Conservation (phyloP, 2,888 invertebrate species). For the Dinocampus coccinellae region DNA sequence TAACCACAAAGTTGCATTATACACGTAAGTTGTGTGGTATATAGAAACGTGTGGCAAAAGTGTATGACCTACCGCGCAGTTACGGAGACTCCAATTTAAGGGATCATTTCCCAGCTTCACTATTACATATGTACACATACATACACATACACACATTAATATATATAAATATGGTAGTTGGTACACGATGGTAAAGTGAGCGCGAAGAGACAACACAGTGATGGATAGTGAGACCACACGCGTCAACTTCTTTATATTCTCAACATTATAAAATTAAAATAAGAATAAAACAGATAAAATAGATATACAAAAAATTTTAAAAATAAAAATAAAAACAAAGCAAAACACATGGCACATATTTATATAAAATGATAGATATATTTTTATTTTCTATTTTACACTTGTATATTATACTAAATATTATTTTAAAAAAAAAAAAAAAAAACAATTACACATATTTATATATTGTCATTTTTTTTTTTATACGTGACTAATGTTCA, state of each 20-base stretch:
- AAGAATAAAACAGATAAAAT: not conserved
- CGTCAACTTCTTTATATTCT: conserved; percentile 38
- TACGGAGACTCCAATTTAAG: conserved; percentile 63
- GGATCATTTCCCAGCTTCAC: conserved; percentile 64
- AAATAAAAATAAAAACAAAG: not conserved
- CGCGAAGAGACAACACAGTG: conserved; percentile 48
- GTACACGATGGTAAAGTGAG: conserved; percentile 55
- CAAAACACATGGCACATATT: too few relatives aligned
- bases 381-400: too few relatives aligned
- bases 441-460: not conserved
- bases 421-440: not conserved
- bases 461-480: not conserved
- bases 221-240: conserved; percentile 52
- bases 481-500: not conserved
- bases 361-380: too few relatives aligned
- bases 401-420: too few relatives aligned
- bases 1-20: not conserved
- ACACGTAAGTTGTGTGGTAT: not conserved
- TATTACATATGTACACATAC: conserved; percentile 43
- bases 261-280: not conserved
- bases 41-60: not conserved
- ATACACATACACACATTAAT: not conserved
- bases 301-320: not conserved
- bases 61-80: conserved; percentile 64
- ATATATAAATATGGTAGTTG: conserved; percentile 25